Conservation (phyloP, 2,888 invertebrate genomes). For the Tipula unca region DNA sequence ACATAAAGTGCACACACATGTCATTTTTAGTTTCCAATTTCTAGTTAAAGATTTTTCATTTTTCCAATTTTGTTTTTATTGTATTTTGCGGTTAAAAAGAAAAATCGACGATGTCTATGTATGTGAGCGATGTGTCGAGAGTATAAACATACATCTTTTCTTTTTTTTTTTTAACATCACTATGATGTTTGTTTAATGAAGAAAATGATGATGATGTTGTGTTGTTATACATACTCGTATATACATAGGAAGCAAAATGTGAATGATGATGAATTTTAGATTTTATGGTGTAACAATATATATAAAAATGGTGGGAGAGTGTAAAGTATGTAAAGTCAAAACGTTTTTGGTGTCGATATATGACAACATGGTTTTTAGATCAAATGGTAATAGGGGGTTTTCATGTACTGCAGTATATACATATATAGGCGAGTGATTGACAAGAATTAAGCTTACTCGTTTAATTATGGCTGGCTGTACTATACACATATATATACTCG, state of each 20-base stretch:
- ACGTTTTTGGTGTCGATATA: background rate
- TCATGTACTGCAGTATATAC: no score
- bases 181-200: slow-evolving; percentile 2
- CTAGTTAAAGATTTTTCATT: background rate
- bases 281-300: background rate
- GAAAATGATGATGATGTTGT: background rate
- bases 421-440: no score
- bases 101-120: background rate
- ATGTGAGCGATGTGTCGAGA: background rate
- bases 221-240: background rate
- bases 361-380: background rate
- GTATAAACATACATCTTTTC: background rate
- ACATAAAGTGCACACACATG: slow-evolving; percentile 14
- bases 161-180: background rate
- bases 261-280: slow-evolving; percentile 14
- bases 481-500: no score
- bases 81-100: background rate
- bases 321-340: background rate
- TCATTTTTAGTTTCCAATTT: background rate
- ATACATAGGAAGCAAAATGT: background rate
- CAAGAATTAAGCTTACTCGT: background rate
- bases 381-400: background rate
- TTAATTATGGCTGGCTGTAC: background rate
- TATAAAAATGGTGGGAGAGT: background rate
- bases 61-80: background rate